These are phyloP conservation scores for Melanotus villosus DNA, from an alignment of 2,888 invertebrate genomes.

Conservation along the genomic window DNA sequence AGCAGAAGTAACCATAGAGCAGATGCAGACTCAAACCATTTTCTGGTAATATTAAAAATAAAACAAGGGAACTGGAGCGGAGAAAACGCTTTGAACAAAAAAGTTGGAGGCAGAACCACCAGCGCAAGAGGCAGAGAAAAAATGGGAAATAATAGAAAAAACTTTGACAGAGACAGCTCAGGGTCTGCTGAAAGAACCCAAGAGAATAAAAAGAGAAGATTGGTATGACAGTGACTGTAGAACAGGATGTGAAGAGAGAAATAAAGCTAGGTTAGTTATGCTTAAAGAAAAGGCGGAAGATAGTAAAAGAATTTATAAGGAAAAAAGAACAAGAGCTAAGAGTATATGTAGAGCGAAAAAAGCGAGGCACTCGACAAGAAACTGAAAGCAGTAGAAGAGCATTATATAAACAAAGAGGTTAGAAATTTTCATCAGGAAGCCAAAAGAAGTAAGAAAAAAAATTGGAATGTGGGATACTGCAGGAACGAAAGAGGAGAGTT, in stretches of 20 bases:
- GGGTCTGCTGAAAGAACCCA: conserved; percentile 14
- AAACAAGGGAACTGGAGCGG: conserved; percentile 1
- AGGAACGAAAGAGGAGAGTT: conserved; percentile 6
- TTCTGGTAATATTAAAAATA: conserved; percentile 11
- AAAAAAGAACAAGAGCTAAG: conserved; percentile 7
- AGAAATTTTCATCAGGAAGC: not conserved
- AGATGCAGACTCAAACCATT: conserved; percentile 6
- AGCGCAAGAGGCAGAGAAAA: conserved; percentile 7
- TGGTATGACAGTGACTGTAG: conserved; percentile 21
- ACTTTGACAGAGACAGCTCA: conserved; percentile 18
- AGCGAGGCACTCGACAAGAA: not conserved
- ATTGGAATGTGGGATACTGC: conserved; percentile 1
- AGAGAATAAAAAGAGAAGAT: conserved; percentile 18
- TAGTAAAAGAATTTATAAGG: conserved; percentile 4
- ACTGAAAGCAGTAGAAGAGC: not conserved
- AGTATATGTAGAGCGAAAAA: not conserved
- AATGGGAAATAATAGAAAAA: conserved; percentile 17
- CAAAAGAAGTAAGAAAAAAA: not conserved
- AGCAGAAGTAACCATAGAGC: conserved; percentile 1
- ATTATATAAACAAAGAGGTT: not conserved
- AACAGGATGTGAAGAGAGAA: conserved; percentile 13
- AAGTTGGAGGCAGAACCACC: conserved; percentile 4
- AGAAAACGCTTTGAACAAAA: not conserved
- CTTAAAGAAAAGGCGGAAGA: conserved; percentile 9
- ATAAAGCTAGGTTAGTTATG: conserved; percentile 7